Percentiles rank a stretch among this genome's conserved stretches.
Conservation (phyloP, 2,888 invertebrate species). For the Dexiosoma caninum region DNA sequence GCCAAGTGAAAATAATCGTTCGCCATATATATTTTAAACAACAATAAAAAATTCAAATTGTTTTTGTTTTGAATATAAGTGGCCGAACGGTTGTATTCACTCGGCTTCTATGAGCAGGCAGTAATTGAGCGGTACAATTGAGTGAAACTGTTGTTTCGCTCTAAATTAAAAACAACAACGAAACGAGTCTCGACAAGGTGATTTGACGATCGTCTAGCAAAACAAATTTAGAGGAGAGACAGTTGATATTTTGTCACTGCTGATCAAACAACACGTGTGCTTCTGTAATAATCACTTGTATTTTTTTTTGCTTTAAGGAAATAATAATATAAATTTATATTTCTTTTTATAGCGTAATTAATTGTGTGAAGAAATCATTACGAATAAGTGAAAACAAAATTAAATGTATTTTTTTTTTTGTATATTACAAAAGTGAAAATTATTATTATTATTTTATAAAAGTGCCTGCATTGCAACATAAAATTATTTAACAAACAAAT, state of each 20-base stretch:
- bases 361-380: not conserved
- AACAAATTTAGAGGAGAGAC: slow-evolving; percentile 42
- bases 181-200: slow-evolving; percentile 10
- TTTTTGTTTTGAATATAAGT: too few species aligned
- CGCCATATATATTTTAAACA: too few species aligned
- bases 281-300: not conserved
- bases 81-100: too few species aligned
- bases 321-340: slow-evolving; percentile 9
- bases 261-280: slow-evolving; percentile 35
- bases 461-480: not conserved
- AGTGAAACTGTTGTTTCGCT: not conserved
- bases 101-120: too few species aligned
- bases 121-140: not conserved
- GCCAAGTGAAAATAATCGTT: too few species aligned
- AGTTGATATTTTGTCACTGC: slow-evolving; percentile 61
- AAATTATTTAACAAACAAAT: slow-evolving; percentile 5
- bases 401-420: not conserved
- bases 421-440: not conserved
- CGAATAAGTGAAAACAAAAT: not conserved
- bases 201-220: slow-evolving; percentile 42
- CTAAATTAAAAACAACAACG: not conserved
- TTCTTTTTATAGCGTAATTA: slow-evolving; percentile 24
- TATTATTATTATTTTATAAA: not conserved
- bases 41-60: too few species aligned
- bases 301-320: not conserved